Base-by-base conservation (phyloP, 2,888 invertebrate species). In the Mechanitis mazaeus region DNA sequence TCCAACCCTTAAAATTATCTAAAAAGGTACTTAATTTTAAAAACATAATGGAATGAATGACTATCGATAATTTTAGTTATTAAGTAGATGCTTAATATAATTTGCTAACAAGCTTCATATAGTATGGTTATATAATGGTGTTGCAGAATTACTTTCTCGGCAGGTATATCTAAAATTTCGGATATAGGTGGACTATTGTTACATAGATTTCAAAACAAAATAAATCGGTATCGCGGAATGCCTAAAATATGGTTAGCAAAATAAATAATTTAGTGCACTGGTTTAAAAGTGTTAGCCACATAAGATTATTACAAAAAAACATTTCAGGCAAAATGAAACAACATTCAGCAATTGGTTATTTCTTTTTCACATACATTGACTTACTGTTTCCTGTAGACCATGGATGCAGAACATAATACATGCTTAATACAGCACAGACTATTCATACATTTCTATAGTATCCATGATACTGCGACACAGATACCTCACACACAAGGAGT, bases 341-440 rank as follows among this genome's bases (percentile, higher is more conserved):
- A 77, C 77, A 77, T 78, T 79, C 77, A 83, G 75, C 78, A 74
- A 73, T 77, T 76, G 75, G 79, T 66, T 70, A 72, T 75, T 79
- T 74, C 31, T 67, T 77, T 79, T 80, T 77, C 78, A 88, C 89
- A 86, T 89, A 89, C 89, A 84, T 87, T 86, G 86, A 94, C 94
- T 94, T 94, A 94, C 94, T 94, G 93, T 92, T 94, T 94, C 94
- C 94, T 94, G 93, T 90, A 87, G 91, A 91, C 75, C 77, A 91
- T 84, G 92, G 86, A 90, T 88, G 88, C 88, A 80, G 85, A 84
- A 89, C 89, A 89, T 84, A 88, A 87, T 83, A 89, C 89, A 89
- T 89, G 89, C 89, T 89, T 89, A 83, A 79, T 85, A 83, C 85
- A 79, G 80, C 81, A 79, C 77, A 77, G 72, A 81, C 81, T 84